Percentiles rank a stretch among this genome's conserved stretches.
Evolutionary conservation across 2,888 invertebrate genomes (phyloP).

Genomic region (Smittia sp.): DNA sequence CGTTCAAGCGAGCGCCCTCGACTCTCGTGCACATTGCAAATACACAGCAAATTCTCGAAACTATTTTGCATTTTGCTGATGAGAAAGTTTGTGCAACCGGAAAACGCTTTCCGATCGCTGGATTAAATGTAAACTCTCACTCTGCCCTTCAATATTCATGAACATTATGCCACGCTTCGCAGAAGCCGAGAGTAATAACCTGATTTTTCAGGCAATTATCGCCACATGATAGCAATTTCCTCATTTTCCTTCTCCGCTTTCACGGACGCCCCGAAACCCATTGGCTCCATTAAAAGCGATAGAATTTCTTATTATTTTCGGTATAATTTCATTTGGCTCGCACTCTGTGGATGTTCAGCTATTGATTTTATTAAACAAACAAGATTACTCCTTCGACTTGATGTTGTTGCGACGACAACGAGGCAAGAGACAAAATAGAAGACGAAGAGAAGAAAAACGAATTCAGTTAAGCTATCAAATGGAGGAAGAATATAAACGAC

Average conservation of each 20-base stretch:
- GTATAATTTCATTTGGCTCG: constrained; percentile 33
- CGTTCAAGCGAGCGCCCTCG: too few species aligned
- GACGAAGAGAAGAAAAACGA: neutral
- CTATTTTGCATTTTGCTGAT: too few species aligned
- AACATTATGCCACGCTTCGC: neutral
- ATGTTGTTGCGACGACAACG: neutral
- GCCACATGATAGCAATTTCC: constrained; percentile 27
- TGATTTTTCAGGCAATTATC: constrained; percentile 31
- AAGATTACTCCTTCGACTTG: constrained; percentile 34
- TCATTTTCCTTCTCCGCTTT: constrained; percentile 16
- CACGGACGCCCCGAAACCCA: constrained; percentile 3
- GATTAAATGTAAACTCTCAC: neutral
- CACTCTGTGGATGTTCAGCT: constrained; percentile 28
- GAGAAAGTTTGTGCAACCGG: neutral
- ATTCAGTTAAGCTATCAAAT: constrained; percentile 24
- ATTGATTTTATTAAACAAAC: constrained; percentile 41
- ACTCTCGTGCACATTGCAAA: too few species aligned
- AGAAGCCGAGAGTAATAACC: constrained; percentile 22
- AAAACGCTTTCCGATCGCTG: neutral
- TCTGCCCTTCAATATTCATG: neutral
- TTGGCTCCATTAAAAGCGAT: constrained; percentile 32
- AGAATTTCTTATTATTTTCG: constrained; percentile 30
- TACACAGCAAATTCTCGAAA: too few species aligned
- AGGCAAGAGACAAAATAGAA: neutral
- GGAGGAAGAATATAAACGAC: constrained; percentile 35